phyloP scores from a whole-genome alignment of 2,113 vertebrate species.

The Paracanthobrama guichenoti region DNA sequence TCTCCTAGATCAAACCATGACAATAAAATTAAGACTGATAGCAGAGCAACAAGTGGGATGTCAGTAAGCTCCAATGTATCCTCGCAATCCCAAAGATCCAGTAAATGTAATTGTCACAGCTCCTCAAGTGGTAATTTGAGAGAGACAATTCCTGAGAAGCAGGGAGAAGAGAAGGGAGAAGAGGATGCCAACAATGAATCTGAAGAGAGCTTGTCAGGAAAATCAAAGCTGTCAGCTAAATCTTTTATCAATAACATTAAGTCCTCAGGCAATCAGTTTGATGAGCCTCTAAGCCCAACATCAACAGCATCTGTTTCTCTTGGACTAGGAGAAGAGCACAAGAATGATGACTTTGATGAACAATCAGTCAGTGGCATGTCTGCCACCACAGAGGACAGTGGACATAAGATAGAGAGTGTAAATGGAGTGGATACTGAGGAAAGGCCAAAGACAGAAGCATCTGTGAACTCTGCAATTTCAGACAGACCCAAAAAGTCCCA shows the following conservation, averaged over 20 bases:
- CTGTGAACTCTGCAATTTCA: constrained; percentile 60
- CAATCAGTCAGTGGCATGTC: constrained; percentile 36
- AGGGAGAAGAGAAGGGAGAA: too few species aligned
- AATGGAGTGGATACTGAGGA: constrained; percentile 15
- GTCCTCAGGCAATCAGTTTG: constrained; percentile 48
- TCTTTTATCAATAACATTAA: constrained; percentile 21
- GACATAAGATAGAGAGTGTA: neutral
- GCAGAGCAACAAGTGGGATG: constrained; percentile 61
- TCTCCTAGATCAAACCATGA: constrained; percentile 36
- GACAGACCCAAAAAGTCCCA: constrained; percentile 56
- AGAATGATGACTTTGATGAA: constrained; percentile 42
- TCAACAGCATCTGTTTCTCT: constrained; percentile 70
- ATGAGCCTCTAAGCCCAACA: constrained; percentile 60
- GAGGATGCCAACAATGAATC: constrained; percentile 43
- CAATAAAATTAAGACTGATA: constrained; percentile 41
- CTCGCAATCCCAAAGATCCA: constrained; percentile 64
- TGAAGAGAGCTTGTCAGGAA: constrained; percentile 57
- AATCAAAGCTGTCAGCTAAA: constrained; percentile 59
- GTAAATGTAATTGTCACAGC: constrained; percentile 58
- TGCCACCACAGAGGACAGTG: constrained; percentile 15
- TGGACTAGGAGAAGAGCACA: constrained; percentile 60
- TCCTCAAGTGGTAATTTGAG: neutral
- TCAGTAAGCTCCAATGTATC: constrained; percentile 60
- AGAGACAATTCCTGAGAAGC: constrained; percentile 28
- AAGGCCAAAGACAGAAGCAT: constrained; percentile 51